Base-by-base conservation (phyloP, 2,888 invertebrate genomes). In the Ornithoptera alexandrae region DNA sequence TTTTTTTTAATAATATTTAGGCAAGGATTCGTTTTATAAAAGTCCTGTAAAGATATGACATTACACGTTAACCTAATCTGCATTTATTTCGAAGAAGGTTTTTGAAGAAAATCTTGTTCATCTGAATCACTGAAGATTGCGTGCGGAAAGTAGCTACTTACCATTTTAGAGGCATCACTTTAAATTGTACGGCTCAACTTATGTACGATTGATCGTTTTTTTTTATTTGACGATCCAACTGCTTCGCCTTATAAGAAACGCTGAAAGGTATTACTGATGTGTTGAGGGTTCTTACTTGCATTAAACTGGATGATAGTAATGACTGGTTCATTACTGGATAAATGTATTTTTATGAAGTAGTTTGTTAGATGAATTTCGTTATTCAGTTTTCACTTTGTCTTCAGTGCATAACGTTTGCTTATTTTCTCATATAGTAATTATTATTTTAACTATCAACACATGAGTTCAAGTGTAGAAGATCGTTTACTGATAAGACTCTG, bases 121-220 rank as follows among this genome's bases (percentile, higher is more conserved):
- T 68, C 30, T 12, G 42, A 65, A 42, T 36, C 22, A 30, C 18
- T 18, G 42, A 62, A 65, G 62, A 65, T 62, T 62, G 46, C 36
- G 42, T 62, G 46, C 18, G 24, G 53, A 56, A 62, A 46, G 56
- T 30, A 22, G 24, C 65, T 56, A 56, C 46, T 69, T 65, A 62
- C 62, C 65, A 69, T 62, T 69, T 69, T 50, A n/a, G 30, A 57
- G 15, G 61, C 62, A 69, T 69, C 58, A 69, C 65, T 69, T 65
- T 58, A 69, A 65, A 69, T 69, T 69, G 57, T 58, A 65, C 62
- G 58, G 22, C 62, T 58, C 46, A 30, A 65, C 63, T 63, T 62
- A 57, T 57, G 65, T 60, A 68, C 39, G 59, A 53, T 50, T 59
- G 50, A 63, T 36, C 62, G 69, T 65, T 65, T 12, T 42, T 65